Evolutionary conservation across 1,140 invertebrate genomes (phyloP), one percentile per base, ranked within the genome.

Genomic region (Drosophila malerkotliana): DNA sequence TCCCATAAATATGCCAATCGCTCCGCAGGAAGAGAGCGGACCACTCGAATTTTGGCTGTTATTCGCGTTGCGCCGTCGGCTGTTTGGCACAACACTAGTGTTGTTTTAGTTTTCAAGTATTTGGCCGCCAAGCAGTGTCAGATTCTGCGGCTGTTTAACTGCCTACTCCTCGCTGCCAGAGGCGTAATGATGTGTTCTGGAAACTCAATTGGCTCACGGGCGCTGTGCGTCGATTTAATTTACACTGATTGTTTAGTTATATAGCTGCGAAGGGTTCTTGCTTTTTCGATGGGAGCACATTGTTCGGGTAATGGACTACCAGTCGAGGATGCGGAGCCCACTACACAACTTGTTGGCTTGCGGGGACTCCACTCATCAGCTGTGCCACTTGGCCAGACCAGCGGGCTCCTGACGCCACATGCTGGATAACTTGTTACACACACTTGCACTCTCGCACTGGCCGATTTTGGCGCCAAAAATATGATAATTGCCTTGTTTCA

Each of bases 391-490:
- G 32, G 24, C 56, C 56, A 37, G 44, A 8, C 45, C 26, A 62
- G 45, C 8, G 32, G 9, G n/a, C 15, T 34, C 49, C 58, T 34
- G 6, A 32, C 51, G 57, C 52, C 55, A 14, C 62, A 57, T 55
- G 48, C 41, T 58, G 55, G 66, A 54, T 69, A 81, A 85, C 74
- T 81, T 87, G 82, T 78, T 87, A 87, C 69, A 51, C 60, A 24
- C 21, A 30, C 63, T 49, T 21, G 45, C 52, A 68, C 57, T 55
- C 55, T 14, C 12, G 2, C 14, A 14, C 14, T 9, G 41, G 58
- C 72, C 2, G 60, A 30, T 87, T 78, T 88, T 88, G 83, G 83
- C 83, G 83, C 83, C 83, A 87, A 83, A 80, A 83, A 72, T 47
- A 51, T 39, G 56, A 77, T 68, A 66, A 56, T 81, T 53, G 64